phyloP scores from a whole-genome alignment of 2,797 vertebrate genomes.

The Aulostomus chinensis region DNA sequence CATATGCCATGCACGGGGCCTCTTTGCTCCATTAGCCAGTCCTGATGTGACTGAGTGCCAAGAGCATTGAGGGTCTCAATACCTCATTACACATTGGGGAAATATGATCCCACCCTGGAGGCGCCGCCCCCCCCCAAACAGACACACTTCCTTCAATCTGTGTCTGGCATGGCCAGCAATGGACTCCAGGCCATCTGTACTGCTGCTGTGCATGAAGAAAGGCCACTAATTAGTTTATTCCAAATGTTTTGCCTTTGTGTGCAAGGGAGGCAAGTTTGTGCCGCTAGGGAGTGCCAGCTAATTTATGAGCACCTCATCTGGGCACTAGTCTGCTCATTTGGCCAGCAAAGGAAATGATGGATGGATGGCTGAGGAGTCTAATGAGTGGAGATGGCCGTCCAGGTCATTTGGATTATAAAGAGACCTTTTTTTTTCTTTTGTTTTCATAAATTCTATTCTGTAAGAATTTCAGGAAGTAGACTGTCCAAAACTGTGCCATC shows the following conservation, averaged over 20 bases:
- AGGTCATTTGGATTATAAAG: neutral
- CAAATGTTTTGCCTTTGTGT: conserved; percentile 25
- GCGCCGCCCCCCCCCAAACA: conserved; percentile 20
- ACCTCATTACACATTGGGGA: conserved; percentile 68
- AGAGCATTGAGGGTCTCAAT: conserved; percentile 65
- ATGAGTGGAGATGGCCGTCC: neutral
- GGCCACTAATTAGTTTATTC: conserved; percentile 48
- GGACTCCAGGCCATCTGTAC: conserved; percentile 59
- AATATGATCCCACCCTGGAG: conserved; percentile 67
- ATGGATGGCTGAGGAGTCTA: neutral
- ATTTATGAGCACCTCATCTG: conserved; percentile 58
- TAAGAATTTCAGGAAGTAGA: neutral
- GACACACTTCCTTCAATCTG: conserved; percentile 42
- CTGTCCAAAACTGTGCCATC: neutral
- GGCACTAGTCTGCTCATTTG: conserved; percentile 34
- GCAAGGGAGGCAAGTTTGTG: conserved; percentile 21
- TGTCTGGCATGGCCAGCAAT: conserved; percentile 24
- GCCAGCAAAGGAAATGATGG: conserved; percentile 17
- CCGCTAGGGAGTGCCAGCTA: conserved; percentile 39
- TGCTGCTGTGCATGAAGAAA: conserved; percentile 30
- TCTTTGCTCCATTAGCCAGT: conserved; percentile 52
- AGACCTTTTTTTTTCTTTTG: neutral
- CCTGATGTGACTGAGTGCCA: conserved; percentile 32
- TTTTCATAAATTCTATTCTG: neutral
- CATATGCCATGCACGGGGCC: conserved; percentile 17